phyloP scores from a whole-genome alignment of 2,797 vertebrate genomes.

The Pyrocephalus nanus region DNA sequence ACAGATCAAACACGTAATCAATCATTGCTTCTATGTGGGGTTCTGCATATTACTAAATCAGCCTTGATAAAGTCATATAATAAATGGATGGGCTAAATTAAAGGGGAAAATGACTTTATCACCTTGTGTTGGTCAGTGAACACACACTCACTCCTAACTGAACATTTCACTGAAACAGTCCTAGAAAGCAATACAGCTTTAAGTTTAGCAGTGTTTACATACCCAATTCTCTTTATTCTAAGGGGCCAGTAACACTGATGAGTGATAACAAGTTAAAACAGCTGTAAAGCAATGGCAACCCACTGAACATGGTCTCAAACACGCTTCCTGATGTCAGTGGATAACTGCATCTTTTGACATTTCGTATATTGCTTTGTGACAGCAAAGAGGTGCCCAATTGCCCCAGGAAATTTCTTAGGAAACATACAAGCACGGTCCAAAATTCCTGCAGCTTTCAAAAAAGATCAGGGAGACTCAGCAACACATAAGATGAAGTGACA shows the following conservation, averaged over 20 bases:
- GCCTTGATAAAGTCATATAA: background rate
- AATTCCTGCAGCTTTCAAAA: background rate
- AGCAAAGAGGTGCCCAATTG: background rate
- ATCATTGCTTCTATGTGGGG: background rate
- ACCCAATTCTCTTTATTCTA: background rate
- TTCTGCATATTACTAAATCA: background rate
- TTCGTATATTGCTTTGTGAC: background rate
- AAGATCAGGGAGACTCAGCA: background rate
- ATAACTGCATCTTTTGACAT: background rate
- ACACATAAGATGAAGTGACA: background rate
- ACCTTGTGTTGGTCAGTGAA: background rate
- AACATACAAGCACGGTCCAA: background rate
- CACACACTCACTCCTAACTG: background rate
- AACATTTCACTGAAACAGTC: background rate
- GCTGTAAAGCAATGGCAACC: background rate
- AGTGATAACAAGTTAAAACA: background rate
- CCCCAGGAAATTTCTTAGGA: background rate
- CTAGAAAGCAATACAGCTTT: background rate
- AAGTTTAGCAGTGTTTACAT: background rate
- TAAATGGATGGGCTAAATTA: background rate
- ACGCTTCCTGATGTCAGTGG: background rate
- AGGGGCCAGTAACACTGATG: background rate
- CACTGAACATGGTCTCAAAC: background rate
- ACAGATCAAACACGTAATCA: background rate
- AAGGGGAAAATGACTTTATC: background rate